Evolutionary conservation across 2,797 vertebrate genomes (phyloP).

Genomic region (Sebastes goodei): DNA sequence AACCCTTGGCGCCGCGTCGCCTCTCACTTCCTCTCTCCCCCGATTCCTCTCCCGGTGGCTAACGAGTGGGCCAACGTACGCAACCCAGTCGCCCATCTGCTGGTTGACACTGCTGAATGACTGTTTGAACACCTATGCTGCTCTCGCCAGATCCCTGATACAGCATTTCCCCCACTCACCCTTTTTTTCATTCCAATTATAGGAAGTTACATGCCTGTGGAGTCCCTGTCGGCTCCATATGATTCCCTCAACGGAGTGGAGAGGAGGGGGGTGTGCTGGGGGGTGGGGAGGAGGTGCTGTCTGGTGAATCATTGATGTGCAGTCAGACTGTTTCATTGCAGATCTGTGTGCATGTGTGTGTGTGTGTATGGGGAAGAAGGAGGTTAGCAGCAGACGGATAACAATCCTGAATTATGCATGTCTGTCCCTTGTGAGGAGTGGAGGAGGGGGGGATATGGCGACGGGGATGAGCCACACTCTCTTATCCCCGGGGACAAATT

Average conservation of each 20-base stretch:
- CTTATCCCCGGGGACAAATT: conserved; percentile 58
- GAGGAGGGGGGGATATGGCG: not conserved
- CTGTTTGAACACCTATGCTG: conserved; percentile 67
- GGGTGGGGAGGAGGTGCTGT: conserved; percentile 12
- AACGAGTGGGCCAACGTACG: conserved; percentile 49
- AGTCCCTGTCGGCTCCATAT: conserved; percentile 71
- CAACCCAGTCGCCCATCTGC: conserved; percentile 56
- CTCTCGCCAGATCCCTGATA: conserved; percentile 70
- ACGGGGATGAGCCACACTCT: conserved; percentile 44
- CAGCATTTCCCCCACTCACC: conserved; percentile 54
- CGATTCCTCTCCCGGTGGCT: conserved; percentile 32
- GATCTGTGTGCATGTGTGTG: conserved; percentile 44
- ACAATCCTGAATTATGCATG: conserved; percentile 67
- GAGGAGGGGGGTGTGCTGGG: not conserved
- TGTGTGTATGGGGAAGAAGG: conserved; percentile 2
- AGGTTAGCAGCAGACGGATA: conserved; percentile 59
- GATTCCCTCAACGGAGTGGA: conserved; percentile 62
- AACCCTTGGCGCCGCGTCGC: not conserved
- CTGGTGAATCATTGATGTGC: conserved; percentile 78
- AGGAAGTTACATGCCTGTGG: conserved; percentile 69
- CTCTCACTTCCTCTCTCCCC: not conserved
- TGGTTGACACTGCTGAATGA: conserved; percentile 69
- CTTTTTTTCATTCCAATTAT: conserved; percentile 72
- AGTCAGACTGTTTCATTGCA: conserved; percentile 75
- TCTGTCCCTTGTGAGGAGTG: conserved; percentile 34